Percentiles rank a stretch among this genome's conserved stretches.
Conservation (phyloP, 1,140 invertebrate species). For the Anagrus nilaparvatae region DNA sequence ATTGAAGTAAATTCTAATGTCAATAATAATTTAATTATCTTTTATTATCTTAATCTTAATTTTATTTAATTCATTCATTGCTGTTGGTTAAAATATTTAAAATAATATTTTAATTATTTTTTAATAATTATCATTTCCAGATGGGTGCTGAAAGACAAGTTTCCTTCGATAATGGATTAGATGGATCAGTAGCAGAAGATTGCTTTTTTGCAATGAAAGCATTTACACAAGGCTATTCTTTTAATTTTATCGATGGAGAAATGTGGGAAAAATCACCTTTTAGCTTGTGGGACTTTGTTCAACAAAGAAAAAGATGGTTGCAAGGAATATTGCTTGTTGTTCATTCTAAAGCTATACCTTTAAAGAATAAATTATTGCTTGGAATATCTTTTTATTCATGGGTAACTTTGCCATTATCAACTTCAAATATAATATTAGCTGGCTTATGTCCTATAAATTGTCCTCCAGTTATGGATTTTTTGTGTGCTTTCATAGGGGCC, state of each 20-base stretch:
- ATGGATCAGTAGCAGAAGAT: slow-evolving; percentile 95
- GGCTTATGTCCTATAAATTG: slow-evolving; percentile 80
- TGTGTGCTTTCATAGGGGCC: slow-evolving; percentile 81
- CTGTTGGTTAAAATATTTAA: not conserved
- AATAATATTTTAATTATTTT: not conserved
- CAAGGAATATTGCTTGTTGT: slow-evolving; percentile 93
- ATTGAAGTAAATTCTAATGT: too few species aligned
- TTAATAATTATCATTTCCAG: slow-evolving; percentile 39
- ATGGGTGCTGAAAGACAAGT: slow-evolving; percentile 79
- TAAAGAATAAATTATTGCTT: slow-evolving; percentile 73
- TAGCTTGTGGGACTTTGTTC: slow-evolving; percentile 86
- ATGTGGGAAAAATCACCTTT: slow-evolving; percentile 98
- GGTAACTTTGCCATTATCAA: slow-evolving; percentile 87
- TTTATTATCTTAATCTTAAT: slow-evolving; percentile 1
- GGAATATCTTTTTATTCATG: slow-evolving; percentile 89
- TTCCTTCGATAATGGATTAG: slow-evolving; percentile 89
- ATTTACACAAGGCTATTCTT: slow-evolving; percentile 71
- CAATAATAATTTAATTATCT: too few species aligned
- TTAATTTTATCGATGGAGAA: slow-evolving; percentile 91
- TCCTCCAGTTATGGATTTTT: slow-evolving; percentile 68
- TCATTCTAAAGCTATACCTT: slow-evolving; percentile 76
- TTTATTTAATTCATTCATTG: too few species aligned
- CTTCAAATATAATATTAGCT: slow-evolving; percentile 79
- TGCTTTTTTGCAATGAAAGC: slow-evolving; percentile 95
- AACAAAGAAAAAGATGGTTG: slow-evolving; percentile 93